These are phyloP conservation scores for Epizoanthus stellaris DNA, from an alignment of 92 coral and sea anemone genomes.

Conservation along the genomic window DNA sequence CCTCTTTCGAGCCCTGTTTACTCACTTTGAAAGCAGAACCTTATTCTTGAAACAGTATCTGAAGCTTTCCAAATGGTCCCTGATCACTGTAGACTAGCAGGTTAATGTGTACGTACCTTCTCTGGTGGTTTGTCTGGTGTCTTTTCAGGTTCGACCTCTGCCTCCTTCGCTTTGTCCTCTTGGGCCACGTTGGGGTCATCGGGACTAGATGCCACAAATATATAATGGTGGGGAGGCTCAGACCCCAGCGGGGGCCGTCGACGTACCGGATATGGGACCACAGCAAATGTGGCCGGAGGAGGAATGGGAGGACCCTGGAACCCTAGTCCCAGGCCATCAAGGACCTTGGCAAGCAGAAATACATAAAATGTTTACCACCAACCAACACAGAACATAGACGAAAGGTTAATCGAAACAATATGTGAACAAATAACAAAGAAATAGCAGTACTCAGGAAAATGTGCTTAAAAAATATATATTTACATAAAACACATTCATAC, in stretches of 20 bases:
- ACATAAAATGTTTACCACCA: neutral
- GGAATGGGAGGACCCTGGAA: conserved; percentile 98
- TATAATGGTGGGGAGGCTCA: conserved; percentile 89
- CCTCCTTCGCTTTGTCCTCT: conserved; percentile 86
- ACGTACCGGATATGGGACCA: conserved; percentile 97
- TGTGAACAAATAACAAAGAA: no score
- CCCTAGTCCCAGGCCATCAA: conserved; percentile 97
- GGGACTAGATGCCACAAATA: conserved; percentile 87
- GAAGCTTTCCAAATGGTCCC: no score
- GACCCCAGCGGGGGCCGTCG: conserved; percentile 94
- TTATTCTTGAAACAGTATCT: no score
- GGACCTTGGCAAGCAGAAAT: conserved; percentile 56
- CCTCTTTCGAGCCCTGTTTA: no score
- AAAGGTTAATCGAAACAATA: no score
- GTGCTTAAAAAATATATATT: no score
- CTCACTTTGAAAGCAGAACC: no score
- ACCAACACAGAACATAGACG: no score
- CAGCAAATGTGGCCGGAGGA: conserved; percentile 99
- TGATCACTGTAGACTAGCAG: no score
- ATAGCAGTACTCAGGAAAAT: no score
- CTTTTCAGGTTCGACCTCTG: conserved; percentile 87
- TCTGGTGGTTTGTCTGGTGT: conserved; percentile 84
- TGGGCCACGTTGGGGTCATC: conserved; percentile 90
- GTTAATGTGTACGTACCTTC: conserved; percentile 9
- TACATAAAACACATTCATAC: no score